Evolutionary conservation across 2,797 vertebrate genomes (phyloP).

Genomic region (Clamator glandarius): DNA sequence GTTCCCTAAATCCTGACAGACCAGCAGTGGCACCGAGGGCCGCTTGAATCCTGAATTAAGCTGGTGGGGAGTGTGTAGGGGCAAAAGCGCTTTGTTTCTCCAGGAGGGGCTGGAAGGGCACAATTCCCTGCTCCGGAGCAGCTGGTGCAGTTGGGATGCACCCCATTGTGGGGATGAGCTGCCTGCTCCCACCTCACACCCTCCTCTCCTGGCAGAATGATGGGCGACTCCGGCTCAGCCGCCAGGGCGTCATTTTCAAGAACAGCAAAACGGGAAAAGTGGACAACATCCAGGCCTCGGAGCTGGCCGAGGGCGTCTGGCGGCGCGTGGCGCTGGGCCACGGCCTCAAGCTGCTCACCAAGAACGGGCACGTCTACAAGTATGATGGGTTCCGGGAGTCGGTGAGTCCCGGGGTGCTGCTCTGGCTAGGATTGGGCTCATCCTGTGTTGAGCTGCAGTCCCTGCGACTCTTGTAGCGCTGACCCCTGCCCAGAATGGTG

Average conservation of each 20-base stretch:
- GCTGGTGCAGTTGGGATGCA: too few relatives aligned
- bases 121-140: not conserved
- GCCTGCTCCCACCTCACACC: not conserved
- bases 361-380: constrained; percentile 89
- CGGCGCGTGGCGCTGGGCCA: constrained; percentile 94
- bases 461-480: accelerated
- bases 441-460: accelerated
- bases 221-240: constrained; percentile 90
- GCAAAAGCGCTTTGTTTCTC: accelerated
- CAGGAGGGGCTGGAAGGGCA: accelerated
- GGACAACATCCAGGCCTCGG: constrained; percentile 89
- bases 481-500: too few relatives aligned
- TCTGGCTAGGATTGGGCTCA: too few relatives aligned
- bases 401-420: constrained; percentile 76
- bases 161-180: accelerated
- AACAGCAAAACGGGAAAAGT: constrained; percentile 96
- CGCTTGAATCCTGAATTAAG: accelerated
- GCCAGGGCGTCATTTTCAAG: constrained; percentile 94
- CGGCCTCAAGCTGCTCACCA: constrained; percentile 91
- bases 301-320: constrained; percentile 90
- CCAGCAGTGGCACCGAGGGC: accelerated
- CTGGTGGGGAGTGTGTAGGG: accelerated
- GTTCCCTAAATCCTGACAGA: not conserved
- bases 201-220: constrained; percentile 82
- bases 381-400: constrained; percentile 95